Evolutionary conservation across 1,140 invertebrate species (phyloP).

Genomic region (Drosophila nasuta): DNA sequence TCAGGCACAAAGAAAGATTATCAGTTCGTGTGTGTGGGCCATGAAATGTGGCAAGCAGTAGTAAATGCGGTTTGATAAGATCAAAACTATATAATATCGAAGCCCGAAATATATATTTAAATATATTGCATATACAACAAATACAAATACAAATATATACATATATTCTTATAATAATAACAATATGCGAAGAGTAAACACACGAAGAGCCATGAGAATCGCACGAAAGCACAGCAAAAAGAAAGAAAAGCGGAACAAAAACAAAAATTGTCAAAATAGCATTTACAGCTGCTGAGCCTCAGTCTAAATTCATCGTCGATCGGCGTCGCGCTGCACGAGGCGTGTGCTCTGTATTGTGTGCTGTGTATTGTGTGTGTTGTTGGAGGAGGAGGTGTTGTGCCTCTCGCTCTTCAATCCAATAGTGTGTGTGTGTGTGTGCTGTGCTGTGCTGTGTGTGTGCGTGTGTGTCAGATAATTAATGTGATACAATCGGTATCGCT

Average conservation of each 20-base stretch:
- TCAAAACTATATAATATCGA: slow-evolving; percentile 5
- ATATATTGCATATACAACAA: background rate
- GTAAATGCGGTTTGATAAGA: slow-evolving; percentile 30
- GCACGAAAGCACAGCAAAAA: slow-evolving; percentile 78
- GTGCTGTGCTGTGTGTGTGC: slow-evolving; percentile 31
- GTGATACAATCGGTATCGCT: background rate
- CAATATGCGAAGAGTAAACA: slow-evolving; percentile 49
- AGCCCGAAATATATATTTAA: background rate
- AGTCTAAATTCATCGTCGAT: slow-evolving; percentile 79
- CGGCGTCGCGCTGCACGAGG: slow-evolving; percentile 50
- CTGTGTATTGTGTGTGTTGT: slow-evolving; percentile 4
- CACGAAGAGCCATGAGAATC: slow-evolving; percentile 74
- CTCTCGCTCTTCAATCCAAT: slow-evolving; percentile 3
- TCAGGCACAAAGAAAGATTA: slow-evolving; percentile 8
- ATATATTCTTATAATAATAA: slow-evolving; percentile 28
- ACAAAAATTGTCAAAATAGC: slow-evolving; percentile 76
- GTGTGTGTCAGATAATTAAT: slow-evolving; percentile 23
- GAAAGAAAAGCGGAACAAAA: slow-evolving; percentile 74
- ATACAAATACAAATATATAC: slow-evolving; percentile 7
- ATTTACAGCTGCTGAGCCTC: slow-evolving; percentile 73
- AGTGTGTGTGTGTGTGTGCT: slow-evolving; percentile 3
- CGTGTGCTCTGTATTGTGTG: slow-evolving; percentile 19
- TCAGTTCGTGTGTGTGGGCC: slow-evolving; percentile 3
- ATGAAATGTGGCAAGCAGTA: slow-evolving; percentile 11
- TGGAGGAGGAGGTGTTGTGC: slow-evolving; percentile 7